phyloP scores from a whole-genome alignment of 2,113 vertebrate genomes.

The Chloebia gouldiae region DNA sequence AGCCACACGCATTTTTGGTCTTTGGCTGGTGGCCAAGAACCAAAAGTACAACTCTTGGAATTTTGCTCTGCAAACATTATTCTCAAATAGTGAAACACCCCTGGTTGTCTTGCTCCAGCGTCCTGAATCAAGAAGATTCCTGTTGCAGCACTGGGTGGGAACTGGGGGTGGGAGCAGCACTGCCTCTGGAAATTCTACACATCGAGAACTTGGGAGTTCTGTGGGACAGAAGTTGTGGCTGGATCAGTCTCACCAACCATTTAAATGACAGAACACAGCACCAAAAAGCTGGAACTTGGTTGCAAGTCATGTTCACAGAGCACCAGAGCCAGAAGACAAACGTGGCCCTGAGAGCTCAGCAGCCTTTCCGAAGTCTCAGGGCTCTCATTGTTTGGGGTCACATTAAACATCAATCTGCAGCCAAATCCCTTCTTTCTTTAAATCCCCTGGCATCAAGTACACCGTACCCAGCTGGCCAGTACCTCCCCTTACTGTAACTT shows the following conservation, averaged over 20 bases:
- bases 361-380: background rate
- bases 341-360: accelerated
- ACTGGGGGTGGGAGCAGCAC: background rate
- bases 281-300: background rate
- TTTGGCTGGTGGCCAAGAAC: background rate
- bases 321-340: background rate
- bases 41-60: background rate
- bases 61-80: background rate
- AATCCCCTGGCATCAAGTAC: background rate
- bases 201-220: background rate
- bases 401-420: background rate
- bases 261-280: background rate
- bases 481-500: background rate
- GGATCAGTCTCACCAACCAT: no score
- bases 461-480: background rate
- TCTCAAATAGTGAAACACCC: background rate
- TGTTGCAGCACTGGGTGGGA: background rate
- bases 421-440: background rate
- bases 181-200: background rate
- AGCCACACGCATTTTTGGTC: background rate
- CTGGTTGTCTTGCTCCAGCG: background rate
- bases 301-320: background rate
- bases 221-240: background rate
- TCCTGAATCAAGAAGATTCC: background rate
- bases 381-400: background rate